Evolutionary conservation across 2,113 vertebrate species (phyloP).

Genomic region (Dendrocopos noguchii): DNA sequence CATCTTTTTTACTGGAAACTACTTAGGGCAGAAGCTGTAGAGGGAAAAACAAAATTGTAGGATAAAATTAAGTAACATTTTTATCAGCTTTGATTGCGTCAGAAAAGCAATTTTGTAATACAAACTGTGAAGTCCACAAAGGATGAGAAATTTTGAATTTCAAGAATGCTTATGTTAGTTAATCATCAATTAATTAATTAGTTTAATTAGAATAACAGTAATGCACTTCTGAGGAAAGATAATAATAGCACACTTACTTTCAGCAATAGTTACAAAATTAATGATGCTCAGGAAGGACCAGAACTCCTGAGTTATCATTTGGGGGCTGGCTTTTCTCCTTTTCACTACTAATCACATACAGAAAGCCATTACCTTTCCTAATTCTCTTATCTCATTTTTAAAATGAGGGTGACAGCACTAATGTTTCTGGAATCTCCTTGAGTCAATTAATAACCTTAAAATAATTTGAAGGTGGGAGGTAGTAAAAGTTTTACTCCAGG

Average conservation of each 20-base stretch:
- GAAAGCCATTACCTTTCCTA: not conserved
- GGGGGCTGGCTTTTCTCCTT: not conserved
- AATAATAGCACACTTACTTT: not conserved
- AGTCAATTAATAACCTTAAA: not conserved
- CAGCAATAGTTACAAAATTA: not conserved
- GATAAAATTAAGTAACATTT: not conserved
- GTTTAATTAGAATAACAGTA: not conserved
- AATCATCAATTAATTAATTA: not conserved
- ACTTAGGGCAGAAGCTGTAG: not conserved
- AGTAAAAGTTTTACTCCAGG: not conserved
- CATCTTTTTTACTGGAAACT: not conserved
- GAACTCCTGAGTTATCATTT: not conserved
- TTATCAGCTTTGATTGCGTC: not conserved
- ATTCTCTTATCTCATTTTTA: not conserved
- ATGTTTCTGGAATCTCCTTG: not conserved
- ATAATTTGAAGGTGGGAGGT: not conserved
- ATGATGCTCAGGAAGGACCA: not conserved
- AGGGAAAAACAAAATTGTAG: not conserved
- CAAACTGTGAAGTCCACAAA: not conserved
- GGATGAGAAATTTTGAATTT: not conserved
- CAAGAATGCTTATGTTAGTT: not conserved
- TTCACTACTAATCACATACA: not conserved
- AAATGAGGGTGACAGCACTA: not conserved
- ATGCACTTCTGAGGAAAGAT: not conserved
- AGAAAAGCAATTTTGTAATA: not conserved